Evolutionary conservation across 2,888 invertebrate species (phyloP), one percentile per base, ranked within the genome.

Genomic region (Geophilus truncorum): DNA sequence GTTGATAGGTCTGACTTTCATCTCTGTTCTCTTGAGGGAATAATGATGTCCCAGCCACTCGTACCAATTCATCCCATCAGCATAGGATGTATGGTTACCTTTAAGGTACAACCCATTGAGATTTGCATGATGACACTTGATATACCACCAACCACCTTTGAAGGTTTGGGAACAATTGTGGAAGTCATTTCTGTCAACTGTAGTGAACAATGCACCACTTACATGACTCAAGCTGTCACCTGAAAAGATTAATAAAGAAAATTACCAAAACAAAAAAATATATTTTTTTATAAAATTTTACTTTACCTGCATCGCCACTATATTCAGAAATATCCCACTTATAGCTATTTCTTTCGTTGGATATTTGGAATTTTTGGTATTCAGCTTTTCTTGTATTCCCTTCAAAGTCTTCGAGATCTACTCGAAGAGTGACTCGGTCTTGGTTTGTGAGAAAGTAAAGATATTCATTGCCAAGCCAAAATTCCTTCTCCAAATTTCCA

Each of bases 91-190:
- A n/a, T 77, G 32, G n/a, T 30, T 32, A 6, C 89, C 87, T 25
- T 86, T 86, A 23, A 90, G 85, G 84, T 92, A 92, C 84, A 89
- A 89, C 6, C 92, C 93, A 85, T 92, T 91, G 30, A 93, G 87
- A 84, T 93, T 93, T 7, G 77, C 90, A 83, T 90, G 91, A 83
- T 91, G 92, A 83, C 92, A 92, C 80, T 90, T 90, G 83, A 90
- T 91, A 85, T 92, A 92, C 93, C 93, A 93, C 91, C 92, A 93
- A 3, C 90, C 92, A 0, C 92, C 92, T 12, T 89, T 90, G 83
- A 92, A 92, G 80, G 91, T 90, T 70, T 88, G 86, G 0, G 92
- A 91, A 85, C 93, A 93, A 80, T 89, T 90, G 25, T 90, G 89
- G 84, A 93, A 91, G 85, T 93, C 93, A 77, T 88, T 84, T 93